Evolutionary conservation across 2,888 invertebrate species (phyloP), one percentile per base, ranked within the genome.

Genomic region (Cartodere bifasciata): DNA sequence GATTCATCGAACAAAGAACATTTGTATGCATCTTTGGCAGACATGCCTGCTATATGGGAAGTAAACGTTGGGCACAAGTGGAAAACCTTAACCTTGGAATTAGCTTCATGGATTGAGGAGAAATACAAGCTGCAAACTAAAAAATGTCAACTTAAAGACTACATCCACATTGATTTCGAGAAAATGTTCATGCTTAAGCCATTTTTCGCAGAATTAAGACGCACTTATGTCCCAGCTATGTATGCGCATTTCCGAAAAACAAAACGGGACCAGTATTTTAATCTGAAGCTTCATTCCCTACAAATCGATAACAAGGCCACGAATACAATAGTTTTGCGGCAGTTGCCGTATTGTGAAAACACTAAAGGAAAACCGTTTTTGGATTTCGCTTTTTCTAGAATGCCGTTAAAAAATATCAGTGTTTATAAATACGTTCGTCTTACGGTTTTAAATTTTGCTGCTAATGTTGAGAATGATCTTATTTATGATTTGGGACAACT

Each of bases 171-270:
- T 32, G 84, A 86, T 52, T 70, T 87, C 42, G 73, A 74, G 28
- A 82, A 79, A 54, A 85, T 87, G 85, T 79, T 79, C 45, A 84
- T 87, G 81, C 75, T 80, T 0, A 83, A 83, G 53, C 86, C 87
- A 1, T 85, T 84, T 58, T 83, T 79, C 49, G 83, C 84, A 0
- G 80, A 81, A 47, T 54, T 87, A 13, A 59, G 79, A 23, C 64
- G 87, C 22, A 74, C 71, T 1, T 82, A 81, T 50, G 69, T 68
- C 32, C 83, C 86, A 2, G 83, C 76, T 1, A 48, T 84, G 23
- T 83, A 81, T 75, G 45, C 79, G 39, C 82, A 84, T 44, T 64
- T 72, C 39, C 64, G 84, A 23, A 72, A 71, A 52, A 84, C 85
- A 0, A 63, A 69, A 16, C 74, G 75, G 28, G 70, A 75, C 39